These are phyloP conservation scores for Seira sanloemensis DNA, from an alignment of 2,888 invertebrate species.

Conservation along the genomic window DNA sequence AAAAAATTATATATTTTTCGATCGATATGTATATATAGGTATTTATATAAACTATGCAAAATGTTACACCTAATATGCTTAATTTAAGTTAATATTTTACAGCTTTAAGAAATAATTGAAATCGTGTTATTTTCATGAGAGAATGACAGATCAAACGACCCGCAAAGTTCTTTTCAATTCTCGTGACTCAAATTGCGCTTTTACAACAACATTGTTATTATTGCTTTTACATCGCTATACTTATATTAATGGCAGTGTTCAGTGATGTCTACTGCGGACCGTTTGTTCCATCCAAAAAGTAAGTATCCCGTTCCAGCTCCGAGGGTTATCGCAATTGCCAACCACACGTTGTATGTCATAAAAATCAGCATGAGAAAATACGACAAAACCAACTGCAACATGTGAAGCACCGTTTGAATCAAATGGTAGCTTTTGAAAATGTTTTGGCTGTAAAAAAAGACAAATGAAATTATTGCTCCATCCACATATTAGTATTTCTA, in stretches of 20 bases:
- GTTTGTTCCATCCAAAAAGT: constrained; percentile 96
- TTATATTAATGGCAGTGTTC: constrained; percentile 1
- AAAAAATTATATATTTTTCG: too few relatives aligned
- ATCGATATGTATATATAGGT: too few relatives aligned
- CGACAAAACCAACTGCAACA: constrained; percentile 91
- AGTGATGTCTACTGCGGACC: constrained; percentile 93
- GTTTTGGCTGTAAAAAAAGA: not conserved
- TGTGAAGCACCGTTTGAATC: constrained; percentile 88
- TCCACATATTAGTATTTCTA: not conserved
- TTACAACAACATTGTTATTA: not conserved
- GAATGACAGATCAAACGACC: not conserved
- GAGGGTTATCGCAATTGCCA: constrained; percentile 90
- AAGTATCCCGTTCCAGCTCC: constrained; percentile 96
- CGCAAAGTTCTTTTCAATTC: not conserved
- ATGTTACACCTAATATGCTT: too few relatives aligned
- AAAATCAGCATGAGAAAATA: constrained; percentile 97
- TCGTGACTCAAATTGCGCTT: constrained; percentile 92
- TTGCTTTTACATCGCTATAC: not conserved
- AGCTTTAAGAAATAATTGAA: too few relatives aligned
- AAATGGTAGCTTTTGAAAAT: not conserved
- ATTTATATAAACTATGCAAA: too few relatives aligned
- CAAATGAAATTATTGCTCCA: not conserved
- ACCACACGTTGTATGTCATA: constrained; percentile 97
- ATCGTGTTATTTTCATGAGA: too few relatives aligned
- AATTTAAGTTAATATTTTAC: too few relatives aligned